Conservation (phyloP, 2,888 invertebrate species). For the Apomyelois bistriatella region DNA sequence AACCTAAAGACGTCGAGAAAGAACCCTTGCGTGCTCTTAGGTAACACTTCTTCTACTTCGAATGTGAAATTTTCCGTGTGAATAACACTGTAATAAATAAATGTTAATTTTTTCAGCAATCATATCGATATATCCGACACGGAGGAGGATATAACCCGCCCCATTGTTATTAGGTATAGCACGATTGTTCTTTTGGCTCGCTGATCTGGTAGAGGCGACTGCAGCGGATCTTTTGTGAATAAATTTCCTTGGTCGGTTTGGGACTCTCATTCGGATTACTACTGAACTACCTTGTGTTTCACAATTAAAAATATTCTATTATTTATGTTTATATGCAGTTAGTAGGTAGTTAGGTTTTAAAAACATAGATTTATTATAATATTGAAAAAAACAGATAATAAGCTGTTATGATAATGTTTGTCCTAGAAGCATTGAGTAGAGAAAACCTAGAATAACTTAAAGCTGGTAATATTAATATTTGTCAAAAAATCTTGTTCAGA, state of each 20-base stretch:
- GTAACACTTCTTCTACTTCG: slow-evolving; percentile 40
- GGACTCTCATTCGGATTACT: not conserved
- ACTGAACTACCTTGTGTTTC: too few species aligned
- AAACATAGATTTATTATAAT: too few species aligned
- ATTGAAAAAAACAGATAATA: too few species aligned
- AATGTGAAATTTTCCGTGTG: slow-evolving; percentile 13
- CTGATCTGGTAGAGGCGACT: slow-evolving; percentile 22
- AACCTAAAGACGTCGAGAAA: slow-evolving; percentile 43
- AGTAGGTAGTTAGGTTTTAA: too few species aligned
- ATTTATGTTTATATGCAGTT: too few species aligned
- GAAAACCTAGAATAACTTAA: too few species aligned
- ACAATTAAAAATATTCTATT: too few species aligned
- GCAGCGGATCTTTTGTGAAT: slow-evolving; percentile 42
- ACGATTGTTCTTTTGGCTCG: slow-evolving; percentile 37
- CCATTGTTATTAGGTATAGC: slow-evolving; percentile 63
- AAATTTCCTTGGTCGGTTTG: slow-evolving; percentile 32
- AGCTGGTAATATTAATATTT: too few species aligned
- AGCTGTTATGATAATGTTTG: too few species aligned
- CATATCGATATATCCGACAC: slow-evolving; percentile 60
- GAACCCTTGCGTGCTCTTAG: slow-evolving; percentile 54
- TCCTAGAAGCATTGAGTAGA: too few species aligned
- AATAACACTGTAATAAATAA: slow-evolving; percentile 39
- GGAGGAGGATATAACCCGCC: slow-evolving; percentile 51
- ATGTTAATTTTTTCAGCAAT: slow-evolving; percentile 66
- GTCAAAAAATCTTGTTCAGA: too few species aligned